Evolutionary conservation across 1,140 invertebrate species (phyloP).

Genomic region (Hyles vespertilio): DNA sequence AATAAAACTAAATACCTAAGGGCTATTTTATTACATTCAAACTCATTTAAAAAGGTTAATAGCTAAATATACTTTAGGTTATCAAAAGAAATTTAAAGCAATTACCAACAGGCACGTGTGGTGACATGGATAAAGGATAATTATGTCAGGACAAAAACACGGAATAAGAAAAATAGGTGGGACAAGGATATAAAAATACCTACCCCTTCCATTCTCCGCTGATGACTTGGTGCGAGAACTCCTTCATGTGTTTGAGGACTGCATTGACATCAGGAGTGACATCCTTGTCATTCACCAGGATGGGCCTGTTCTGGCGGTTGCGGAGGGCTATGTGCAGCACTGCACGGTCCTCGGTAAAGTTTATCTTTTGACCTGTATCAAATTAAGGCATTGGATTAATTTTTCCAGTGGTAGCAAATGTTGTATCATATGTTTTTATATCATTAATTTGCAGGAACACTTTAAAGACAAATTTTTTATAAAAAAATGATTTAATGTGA

Average conservation of each 20-base stretch:
- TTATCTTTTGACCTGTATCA: constrained; percentile 91
- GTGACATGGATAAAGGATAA: neutral
- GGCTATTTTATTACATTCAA: too few relatives aligned
- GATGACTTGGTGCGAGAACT: constrained; percentile 88
- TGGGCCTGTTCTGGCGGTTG: constrained; percentile 87
- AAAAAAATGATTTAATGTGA: too few relatives aligned
- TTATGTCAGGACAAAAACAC: neutral
- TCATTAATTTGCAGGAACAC: too few relatives aligned
- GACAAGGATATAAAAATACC: constrained; percentile 8
- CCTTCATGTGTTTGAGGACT: constrained; percentile 96
- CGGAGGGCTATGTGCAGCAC: constrained; percentile 97
- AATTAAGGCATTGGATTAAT: neutral
- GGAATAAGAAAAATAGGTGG: too few relatives aligned
- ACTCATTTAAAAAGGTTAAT: too few relatives aligned
- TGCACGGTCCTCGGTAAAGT: constrained; percentile 97
- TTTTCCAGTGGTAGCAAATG: too few relatives aligned
- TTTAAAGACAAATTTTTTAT: too few relatives aligned
- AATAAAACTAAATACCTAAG: too few relatives aligned
- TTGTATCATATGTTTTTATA: too few relatives aligned
- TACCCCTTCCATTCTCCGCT: constrained; percentile 80
- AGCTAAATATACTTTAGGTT: too few relatives aligned
- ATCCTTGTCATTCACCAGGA: constrained; percentile 92
- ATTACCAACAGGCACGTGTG: neutral
- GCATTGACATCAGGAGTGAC: constrained; percentile 95
- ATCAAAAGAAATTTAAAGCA: too few relatives aligned